Conservation (phyloP, 2,888 invertebrate species). For the Callyntrura sp. region DNA sequence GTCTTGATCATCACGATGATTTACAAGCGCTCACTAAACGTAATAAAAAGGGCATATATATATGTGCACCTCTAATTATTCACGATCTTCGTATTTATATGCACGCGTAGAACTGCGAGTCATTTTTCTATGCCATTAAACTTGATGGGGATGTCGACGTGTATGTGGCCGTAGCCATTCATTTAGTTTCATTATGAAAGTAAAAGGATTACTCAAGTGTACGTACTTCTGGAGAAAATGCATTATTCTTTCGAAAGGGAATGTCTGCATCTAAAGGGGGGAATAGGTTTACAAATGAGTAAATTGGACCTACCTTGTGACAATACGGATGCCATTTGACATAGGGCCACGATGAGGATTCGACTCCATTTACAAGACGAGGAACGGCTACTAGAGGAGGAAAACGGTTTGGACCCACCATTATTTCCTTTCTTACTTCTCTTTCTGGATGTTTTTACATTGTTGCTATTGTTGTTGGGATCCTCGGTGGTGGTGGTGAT, state of each 20-base stretch:
- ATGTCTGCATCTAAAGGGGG: background rate
- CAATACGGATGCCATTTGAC: constrained; percentile 83
- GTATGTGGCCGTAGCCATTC: constrained; percentile 26
- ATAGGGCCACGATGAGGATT: constrained; percentile 82
- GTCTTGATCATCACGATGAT: constrained; percentile 16
- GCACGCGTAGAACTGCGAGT: constrained; percentile 21
- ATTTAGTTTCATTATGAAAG: constrained; percentile 68
- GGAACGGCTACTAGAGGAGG: constrained; percentile 75
- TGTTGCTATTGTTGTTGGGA: constrained; percentile 59
- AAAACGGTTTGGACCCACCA: constrained; percentile 75
- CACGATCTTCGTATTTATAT: constrained; percentile 52
- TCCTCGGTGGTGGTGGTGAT: constrained; percentile 50
- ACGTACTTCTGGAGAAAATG: background rate
- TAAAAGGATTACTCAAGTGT: constrained; percentile 8
- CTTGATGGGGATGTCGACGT: constrained; percentile 7
- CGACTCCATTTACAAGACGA: constrained; percentile 83
- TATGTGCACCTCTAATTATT: constrained; percentile 36
- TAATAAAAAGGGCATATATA: background rate
- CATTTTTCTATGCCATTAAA: constrained; percentile 57
- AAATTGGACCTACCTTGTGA: constrained; percentile 81
- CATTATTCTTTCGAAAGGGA: background rate
- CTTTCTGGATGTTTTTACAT: constrained; percentile 58
- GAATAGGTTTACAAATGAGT: background rate
- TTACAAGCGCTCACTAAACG: background rate
- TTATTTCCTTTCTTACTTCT: constrained; percentile 55